Evolutionary conservation across 2,797 vertebrate species (phyloP).

Genomic region (Natrix natrix): DNA sequence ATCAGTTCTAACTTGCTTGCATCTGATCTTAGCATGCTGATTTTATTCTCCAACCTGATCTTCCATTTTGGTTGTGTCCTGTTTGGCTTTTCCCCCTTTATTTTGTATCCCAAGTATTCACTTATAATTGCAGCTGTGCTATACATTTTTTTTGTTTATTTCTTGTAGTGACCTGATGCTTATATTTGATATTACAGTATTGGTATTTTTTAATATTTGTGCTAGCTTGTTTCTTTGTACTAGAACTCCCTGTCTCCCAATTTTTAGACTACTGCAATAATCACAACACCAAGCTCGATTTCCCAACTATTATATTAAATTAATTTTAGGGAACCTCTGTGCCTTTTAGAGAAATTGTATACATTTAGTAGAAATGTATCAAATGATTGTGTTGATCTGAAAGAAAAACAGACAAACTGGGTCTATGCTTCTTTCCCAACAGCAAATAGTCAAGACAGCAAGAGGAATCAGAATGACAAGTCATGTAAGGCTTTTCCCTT

Average conservation of each 20-base stretch:
- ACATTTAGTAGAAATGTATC: not conserved
- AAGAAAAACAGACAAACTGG: not conserved
- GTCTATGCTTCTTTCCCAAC: not conserved
- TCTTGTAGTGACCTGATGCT: not conserved
- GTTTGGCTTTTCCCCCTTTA: not conserved
- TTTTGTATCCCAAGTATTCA: not conserved
- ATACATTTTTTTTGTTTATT: not conserved
- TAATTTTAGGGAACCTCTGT: not conserved
- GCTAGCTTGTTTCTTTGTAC: not conserved
- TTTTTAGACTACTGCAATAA: not conserved
- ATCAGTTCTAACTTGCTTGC: not conserved
- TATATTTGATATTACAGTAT: not conserved
- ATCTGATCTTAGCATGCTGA: not conserved
- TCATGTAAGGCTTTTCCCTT: not conserved
- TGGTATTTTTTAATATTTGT: not conserved
- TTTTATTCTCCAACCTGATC: not conserved
- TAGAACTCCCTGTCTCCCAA: not conserved
- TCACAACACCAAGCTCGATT: not conserved
- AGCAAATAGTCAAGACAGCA: not conserved
- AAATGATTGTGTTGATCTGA: not conserved
- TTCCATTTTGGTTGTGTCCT: not conserved
- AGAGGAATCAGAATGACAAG: not conserved
- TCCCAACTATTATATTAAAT: not conserved
- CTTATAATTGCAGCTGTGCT: not conserved
- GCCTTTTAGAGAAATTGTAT: not conserved